These are phyloP conservation scores for Leptobrachium leishanense DNA, from an alignment of 2,113 vertebrate genomes.

Conservation along the genomic window DNA sequence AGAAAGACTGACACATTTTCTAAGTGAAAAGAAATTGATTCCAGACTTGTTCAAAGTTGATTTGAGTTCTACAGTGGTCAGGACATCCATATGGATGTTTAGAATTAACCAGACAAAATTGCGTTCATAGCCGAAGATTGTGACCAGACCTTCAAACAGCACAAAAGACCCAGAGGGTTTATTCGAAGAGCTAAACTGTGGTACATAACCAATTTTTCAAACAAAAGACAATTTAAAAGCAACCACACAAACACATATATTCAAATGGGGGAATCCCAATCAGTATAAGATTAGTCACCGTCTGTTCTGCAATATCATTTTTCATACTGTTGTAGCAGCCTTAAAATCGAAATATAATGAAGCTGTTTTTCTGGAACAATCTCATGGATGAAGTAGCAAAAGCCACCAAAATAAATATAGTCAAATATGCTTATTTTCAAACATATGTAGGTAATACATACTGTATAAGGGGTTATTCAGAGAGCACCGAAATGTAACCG, in stretches of 20 bases:
- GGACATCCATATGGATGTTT: constrained; percentile 40
- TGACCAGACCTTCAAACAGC: constrained; percentile 51
- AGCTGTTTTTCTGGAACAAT: too few relatives aligned
- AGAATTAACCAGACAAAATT: constrained; percentile 49
- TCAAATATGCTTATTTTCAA: too few relatives aligned
- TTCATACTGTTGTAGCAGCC: too few relatives aligned
- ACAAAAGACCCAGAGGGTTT: constrained; percentile 42
- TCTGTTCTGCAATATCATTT: background rate
- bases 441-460: too few relatives aligned
- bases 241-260: constrained; percentile 52
- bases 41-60: background rate
- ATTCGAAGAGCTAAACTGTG: constrained; percentile 50
- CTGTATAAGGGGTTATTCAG: too few relatives aligned
- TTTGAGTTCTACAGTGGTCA: background rate
- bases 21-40: too few relatives aligned
- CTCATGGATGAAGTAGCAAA: too few relatives aligned
- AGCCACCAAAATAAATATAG: too few relatives aligned
- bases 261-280: constrained; percentile 26
- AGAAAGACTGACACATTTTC: too few relatives aligned
- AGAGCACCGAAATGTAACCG: too few relatives aligned
- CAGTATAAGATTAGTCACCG: background rate
- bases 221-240: constrained; percentile 40
- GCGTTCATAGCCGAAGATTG: constrained; percentile 17
- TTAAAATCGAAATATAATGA: too few relatives aligned
- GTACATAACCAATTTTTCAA: constrained; percentile 50